Conservation (phyloP, 2,113 vertebrate genomes). For the Cyanistes caeruleus region DNA sequence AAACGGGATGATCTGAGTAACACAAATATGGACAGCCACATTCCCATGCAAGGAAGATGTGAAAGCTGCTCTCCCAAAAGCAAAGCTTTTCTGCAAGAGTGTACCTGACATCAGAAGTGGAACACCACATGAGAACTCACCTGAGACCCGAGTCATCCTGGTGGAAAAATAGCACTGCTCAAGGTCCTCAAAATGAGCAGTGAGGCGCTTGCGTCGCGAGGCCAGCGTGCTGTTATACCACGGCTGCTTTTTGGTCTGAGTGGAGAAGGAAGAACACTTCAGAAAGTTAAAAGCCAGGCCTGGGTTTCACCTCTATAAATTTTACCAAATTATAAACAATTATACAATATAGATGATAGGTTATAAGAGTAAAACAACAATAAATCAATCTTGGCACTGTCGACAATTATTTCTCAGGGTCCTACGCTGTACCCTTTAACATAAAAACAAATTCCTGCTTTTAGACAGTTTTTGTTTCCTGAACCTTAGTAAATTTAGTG, state of each 20-base stretch:
- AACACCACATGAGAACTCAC: constrained; percentile 61
- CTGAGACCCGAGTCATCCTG: constrained; percentile 94
- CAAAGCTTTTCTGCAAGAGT: background rate
- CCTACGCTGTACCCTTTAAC: background rate
- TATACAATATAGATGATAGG: rapidly evolving
- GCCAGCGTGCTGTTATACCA: constrained; percentile 97
- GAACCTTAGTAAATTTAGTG: background rate
- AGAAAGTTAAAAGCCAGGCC: background rate
- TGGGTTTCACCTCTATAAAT: background rate
- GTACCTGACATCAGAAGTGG: background rate
- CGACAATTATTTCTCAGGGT: background rate
- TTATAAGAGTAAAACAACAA: background rate
- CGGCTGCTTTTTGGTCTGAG: constrained; percentile 92
- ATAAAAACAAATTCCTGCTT: background rate
- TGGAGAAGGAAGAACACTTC: background rate
- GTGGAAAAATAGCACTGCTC: constrained; percentile 99
- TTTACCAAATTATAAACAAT: background rate
- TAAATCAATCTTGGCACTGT: background rate
- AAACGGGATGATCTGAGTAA: background rate
- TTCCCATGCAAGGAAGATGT: background rate
- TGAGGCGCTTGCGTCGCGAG: constrained; percentile 92
- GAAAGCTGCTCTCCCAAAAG: background rate
- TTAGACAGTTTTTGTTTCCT: background rate
- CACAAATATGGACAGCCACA: rapidly evolving
- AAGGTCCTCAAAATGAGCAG: constrained; percentile 96